Evolutionary conservation across 1,140 invertebrate genomes (phyloP).

Genomic region (Heliconius nattereri): DNA sequence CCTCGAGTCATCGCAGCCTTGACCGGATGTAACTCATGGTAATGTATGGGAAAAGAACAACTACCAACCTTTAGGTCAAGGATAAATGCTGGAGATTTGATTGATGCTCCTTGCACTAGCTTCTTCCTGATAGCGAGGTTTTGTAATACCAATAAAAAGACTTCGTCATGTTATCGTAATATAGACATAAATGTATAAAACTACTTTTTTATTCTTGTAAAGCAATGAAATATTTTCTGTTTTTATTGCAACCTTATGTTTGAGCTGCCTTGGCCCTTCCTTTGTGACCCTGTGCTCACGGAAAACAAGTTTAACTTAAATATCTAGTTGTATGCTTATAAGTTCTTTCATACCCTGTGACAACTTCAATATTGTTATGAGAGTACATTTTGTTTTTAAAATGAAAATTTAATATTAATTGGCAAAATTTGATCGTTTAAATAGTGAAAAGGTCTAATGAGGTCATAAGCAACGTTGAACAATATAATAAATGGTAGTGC

Average conservation of each 20-base stretch:
- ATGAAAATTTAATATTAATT: background rate
- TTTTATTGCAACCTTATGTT: conserved; percentile 17
- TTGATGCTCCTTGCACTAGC: conserved; percentile 18
- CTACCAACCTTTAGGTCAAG: conserved; percentile 23
- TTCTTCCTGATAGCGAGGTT: background rate
- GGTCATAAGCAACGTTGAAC: conserved; percentile 10
- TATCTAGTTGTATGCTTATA: conserved; percentile 24
- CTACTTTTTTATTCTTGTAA: background rate
- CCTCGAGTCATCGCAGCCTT: conserved; percentile 32
- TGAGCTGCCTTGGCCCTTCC: conserved; percentile 47
- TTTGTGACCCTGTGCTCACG: conserved; percentile 48
- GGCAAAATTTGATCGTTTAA: background rate
- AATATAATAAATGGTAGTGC: conserved; percentile 42
- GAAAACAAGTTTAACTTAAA: conserved; percentile 52
- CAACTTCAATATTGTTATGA: too few relatives aligned
- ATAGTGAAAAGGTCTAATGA: background rate
- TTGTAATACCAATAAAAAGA: background rate
- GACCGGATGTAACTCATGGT: conserved; percentile 33
- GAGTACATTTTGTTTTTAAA: too few relatives aligned
- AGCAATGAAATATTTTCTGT: background rate
- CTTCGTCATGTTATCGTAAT: background rate
- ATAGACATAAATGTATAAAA: background rate
- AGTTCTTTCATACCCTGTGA: background rate
- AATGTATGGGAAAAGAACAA: conserved; percentile 29
- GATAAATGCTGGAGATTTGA: conserved; percentile 2